Evolutionary conservation across 2,888 invertebrate species (phyloP), one percentile per base, ranked within the genome.

Genomic region (Pterobdella sp.): DNA sequence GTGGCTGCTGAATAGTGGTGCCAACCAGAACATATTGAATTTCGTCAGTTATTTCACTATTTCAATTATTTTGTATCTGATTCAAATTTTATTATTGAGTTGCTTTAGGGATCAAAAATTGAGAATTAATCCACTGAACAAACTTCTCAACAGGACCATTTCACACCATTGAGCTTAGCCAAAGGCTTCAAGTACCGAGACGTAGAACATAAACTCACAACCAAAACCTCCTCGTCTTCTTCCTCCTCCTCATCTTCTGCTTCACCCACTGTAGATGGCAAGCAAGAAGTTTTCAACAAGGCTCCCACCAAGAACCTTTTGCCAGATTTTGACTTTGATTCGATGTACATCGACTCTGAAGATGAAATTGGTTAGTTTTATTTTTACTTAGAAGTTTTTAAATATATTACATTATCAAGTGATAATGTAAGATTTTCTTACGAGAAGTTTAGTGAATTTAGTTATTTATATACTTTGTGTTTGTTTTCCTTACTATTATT

Each of bases 361-460:
- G 71, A 71, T 34, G 71, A 71, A 35, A 71, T 71, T 29, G 71
- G 71, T 69, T 18, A 0, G 7, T 34, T 65, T 65, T 63, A 7
- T 14, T 7, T 14, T 42, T 42, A 14, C 22, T 14, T 14, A 42
- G 22, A 14, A 42, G 49, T 42, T 56, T 22, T 56, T 3, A 4
- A 4, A 56, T 26, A 18, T 14, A 26, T 56, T 56, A 14, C 14
- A 4, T 56, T 14, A 56, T 56, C n/a, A n/a, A n/a, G n/a, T n/a
- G n/a, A n/a, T 56, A 22, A 56, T 3, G 26, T 56, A 56, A 4
- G 4, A 26, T 14, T 3, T 56, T 56, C 26, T 56, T 4, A 56
- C 3, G 18, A 14, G 3, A 18, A 29, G 4, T 65, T 65, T 35
- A 4, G 32, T 29, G 2, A 65, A 31, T 29, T 65, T 7, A 3